Evolutionary conservation across 1,140 invertebrate genomes (phyloP).

Genomic region (Linepithema humile): DNA sequence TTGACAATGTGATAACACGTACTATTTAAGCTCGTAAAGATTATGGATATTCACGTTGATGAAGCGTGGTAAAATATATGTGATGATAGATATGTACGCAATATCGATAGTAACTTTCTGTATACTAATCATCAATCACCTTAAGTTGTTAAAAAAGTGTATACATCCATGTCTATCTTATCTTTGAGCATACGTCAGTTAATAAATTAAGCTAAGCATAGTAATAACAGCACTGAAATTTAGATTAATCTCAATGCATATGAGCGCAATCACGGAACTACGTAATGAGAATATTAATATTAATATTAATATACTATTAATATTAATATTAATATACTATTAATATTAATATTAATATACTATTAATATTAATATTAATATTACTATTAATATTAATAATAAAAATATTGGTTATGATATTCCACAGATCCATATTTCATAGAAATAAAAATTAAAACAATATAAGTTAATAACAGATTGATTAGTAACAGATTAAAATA

Average conservation of each 20-base stretch:
- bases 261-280: neutral
- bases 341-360: no score
- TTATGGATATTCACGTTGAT: neutral
- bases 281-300: neutral
- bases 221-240: neutral
- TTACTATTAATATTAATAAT: no score
- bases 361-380: no score
- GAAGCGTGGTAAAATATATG: neutral
- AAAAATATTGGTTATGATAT: no score
- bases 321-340: no score
- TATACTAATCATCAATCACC: neutral
- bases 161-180: neutral
- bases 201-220: neutral
- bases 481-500: neutral
- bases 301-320: no score
- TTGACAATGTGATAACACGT: slow-evolving; percentile 9
- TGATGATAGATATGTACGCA: neutral
- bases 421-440: no score
- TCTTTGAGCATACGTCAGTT: neutral
- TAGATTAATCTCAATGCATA: neutral
- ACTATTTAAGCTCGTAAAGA: neutral
- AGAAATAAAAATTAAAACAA: neutral
- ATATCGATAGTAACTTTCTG: neutral
- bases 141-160: neutral
- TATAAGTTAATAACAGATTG: neutral